Percentiles rank a stretch among this genome's conserved stretches.
Conservation (phyloP, 2,797 vertebrate species). For the Coilia nasus region DNA sequence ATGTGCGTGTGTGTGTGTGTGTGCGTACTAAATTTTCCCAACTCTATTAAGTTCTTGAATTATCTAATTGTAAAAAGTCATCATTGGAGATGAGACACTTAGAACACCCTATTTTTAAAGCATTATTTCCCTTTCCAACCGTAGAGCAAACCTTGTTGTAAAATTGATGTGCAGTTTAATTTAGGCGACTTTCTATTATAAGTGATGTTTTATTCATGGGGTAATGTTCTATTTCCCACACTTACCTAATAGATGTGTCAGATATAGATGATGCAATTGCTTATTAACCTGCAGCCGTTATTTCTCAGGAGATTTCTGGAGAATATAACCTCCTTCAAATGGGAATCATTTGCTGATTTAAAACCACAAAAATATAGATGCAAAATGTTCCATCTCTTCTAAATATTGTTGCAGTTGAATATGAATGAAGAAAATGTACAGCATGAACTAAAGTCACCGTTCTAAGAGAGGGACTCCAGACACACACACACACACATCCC, state of each 20-base stretch:
- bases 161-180: background rate
- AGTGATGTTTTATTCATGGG: background rate
- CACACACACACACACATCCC: background rate
- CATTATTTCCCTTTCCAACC: background rate
- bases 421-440: too few species aligned
- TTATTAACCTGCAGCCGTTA: background rate
- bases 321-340: background rate
- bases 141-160: background rate
- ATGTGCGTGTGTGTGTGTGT: too few species aligned
- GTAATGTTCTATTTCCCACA: background rate
- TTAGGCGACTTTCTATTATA: background rate
- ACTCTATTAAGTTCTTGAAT: background rate
- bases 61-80: background rate
- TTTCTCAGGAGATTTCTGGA: background rate
- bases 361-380: background rate
- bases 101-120: background rate
- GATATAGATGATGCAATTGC: background rate
- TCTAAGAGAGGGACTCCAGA: background rate
- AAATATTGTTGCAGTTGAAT: too few species aligned
- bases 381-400: background rate
- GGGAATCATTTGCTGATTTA: background rate
- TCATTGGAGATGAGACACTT: background rate
- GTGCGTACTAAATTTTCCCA: too few species aligned
- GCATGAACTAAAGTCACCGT: too few species aligned
- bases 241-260: too few species aligned